Base-by-base conservation (phyloP, 1,140 invertebrate genomes). In the Drosophila sulfurigaster region DNA sequence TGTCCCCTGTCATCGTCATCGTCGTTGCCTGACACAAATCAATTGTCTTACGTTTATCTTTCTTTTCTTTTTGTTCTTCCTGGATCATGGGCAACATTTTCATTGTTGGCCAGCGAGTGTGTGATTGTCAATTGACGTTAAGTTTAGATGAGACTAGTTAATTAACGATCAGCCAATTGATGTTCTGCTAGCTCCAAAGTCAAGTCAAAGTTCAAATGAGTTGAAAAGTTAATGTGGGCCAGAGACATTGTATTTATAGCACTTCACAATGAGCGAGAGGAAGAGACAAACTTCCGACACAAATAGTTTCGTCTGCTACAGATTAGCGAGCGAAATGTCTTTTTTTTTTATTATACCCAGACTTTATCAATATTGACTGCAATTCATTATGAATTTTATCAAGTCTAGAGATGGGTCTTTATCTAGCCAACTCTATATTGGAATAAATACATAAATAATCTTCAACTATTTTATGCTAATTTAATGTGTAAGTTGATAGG, bases 101-200 rank as follows among this genome's bases (percentile, higher is more conserved):
- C 43, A 67, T 67, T 82, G 49, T 81, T 46, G 49, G 58, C 59
- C 67, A 67, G 15, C 20, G 16, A 49, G 74, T 25, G 20, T 25
- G 20, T 48, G 80, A 74, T 75, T 78, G 81, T 78, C 74, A 85
- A 83, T 81, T 83, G 77, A 38, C 69, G 20, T 63, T 64, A 62
- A 76, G 73, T 67, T 83, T 48, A 54, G 66, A 52, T 49, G 58
- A 65, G 81, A 83, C 69, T 70, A 81, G 78, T 75, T 86, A 86
- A 85, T 85, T 85, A 85, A 85, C 82, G 66, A 78, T 68, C 76
- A 60, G 74, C 46, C 45, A 81, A 82, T 74, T 72, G 69, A 78
- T 64, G 52, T 66, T 30, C 49, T 71, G 75, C 30, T 70, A 13
- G 15, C 38, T 52, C 48, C 51, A 64, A 38, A 13, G 8, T 4